These are phyloP conservation scores for Brachionus asplanchnoidis DNA, from an alignment of 1,140 invertebrate species.

Conservation along the genomic window DNA sequence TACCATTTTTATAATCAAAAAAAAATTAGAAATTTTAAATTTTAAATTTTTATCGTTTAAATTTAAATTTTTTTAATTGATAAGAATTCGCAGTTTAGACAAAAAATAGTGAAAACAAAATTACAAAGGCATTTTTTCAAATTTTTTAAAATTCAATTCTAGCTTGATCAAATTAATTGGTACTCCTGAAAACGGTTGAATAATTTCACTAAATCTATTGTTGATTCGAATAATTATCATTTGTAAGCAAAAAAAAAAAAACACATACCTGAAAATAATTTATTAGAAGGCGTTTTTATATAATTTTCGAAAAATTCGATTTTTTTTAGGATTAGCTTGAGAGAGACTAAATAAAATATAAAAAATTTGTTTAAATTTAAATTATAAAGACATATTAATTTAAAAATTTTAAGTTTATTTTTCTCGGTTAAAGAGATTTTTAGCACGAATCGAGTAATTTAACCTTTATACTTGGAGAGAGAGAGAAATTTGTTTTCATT, in stretches of 20 bases:
- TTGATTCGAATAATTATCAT: neutral
- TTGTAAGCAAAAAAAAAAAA: neutral
- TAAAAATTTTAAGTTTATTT: neutral
- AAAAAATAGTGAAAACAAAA: neutral
- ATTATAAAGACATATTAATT: neutral
- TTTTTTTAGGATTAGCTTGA: neutral
- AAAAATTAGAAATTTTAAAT: constrained; percentile 3
- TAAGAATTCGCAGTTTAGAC: constrained; percentile 1
- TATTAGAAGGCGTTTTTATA: neutral
- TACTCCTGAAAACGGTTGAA: neutral
- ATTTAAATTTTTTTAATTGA: constrained; percentile 9
- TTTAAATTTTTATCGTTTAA: neutral
- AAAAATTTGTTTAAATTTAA: neutral
- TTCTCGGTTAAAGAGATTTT: neutral
- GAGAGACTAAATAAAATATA: neutral
- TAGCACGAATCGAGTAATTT: constrained; percentile 14
- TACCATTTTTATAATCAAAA: neutral
- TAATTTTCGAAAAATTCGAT: neutral
- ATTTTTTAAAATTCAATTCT: neutral
- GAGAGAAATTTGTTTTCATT: neutral
- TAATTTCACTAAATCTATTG: neutral
- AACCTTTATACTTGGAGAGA: neutral
- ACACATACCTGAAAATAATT: neutral
- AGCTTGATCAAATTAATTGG: neutral
- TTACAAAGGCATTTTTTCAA: neutral